These are phyloP conservation scores for Podarcis muralis DNA, from an alignment of 2,113 vertebrate genomes.

Conservation along the genomic window DNA sequence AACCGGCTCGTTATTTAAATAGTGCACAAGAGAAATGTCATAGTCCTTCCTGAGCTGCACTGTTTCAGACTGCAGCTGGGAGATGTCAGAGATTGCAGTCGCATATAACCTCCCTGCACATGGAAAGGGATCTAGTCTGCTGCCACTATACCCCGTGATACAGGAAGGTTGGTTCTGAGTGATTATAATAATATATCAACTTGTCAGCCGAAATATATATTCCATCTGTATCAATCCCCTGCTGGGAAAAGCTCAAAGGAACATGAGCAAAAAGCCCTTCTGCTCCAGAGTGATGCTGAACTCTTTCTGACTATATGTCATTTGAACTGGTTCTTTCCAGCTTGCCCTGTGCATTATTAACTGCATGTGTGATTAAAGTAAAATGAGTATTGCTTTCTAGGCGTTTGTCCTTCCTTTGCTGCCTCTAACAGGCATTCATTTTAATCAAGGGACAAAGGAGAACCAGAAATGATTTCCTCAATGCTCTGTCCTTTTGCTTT, in stretches of 20 bases:
- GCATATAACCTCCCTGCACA: neutral
- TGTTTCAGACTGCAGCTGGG: neutral
- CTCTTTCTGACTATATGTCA: neutral
- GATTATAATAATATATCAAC: neutral
- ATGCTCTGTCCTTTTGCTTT: conserved; percentile 9
- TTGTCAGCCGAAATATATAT: neutral
- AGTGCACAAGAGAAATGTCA: neutral
- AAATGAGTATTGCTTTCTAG: neutral
- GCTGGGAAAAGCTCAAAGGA: neutral
- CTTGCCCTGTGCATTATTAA: conserved; percentile 1
- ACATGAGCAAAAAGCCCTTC: neutral
- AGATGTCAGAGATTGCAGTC: neutral
- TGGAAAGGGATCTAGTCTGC: neutral
- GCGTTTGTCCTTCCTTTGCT: conserved; percentile 1
- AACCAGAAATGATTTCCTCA: conserved; percentile 5
- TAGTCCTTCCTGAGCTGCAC: neutral
- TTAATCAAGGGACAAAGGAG: conserved; percentile 16
- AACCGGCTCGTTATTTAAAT: neutral
- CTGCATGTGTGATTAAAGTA: neutral
- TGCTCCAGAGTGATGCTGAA: neutral
- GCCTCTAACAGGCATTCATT: conserved; percentile 6
- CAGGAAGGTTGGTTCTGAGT: neutral
- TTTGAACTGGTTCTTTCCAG: conserved; percentile 11
- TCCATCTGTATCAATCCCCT: neutral
- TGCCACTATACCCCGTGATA: neutral